Evolutionary conservation across 2,113 vertebrate genomes (phyloP).

Genomic region (Psittacara wagleri): DNA sequence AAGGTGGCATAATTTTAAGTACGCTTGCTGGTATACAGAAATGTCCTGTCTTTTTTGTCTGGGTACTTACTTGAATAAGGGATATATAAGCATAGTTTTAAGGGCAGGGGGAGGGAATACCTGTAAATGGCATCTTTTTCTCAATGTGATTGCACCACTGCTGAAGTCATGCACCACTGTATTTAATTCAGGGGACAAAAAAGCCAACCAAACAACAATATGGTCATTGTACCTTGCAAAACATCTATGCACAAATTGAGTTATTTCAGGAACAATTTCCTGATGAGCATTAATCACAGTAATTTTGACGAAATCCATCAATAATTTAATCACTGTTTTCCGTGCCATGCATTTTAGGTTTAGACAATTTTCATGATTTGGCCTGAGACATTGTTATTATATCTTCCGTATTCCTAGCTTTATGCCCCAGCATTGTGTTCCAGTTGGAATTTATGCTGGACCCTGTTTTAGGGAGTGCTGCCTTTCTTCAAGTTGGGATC

Average conservation of each 20-base stretch:
- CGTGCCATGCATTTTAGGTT: background rate
- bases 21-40: background rate
- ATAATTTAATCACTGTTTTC: background rate
- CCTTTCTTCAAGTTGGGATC: background rate
- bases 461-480: background rate
- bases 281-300: background rate
- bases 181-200: background rate
- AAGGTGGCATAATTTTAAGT: background rate
- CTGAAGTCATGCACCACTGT: background rate
- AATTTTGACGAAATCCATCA: background rate
- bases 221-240: background rate
- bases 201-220: background rate
- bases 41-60: background rate
- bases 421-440: background rate
- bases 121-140: background rate
- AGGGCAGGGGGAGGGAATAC: too few relatives aligned
- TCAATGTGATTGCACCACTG: background rate
- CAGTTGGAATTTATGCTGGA: background rate
- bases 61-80: background rate
- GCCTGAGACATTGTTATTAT: background rate
- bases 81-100: background rate
- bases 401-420: background rate
- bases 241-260: background rate
- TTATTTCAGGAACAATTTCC: background rate
- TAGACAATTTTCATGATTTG: background rate